Conservation (phyloP, 2,113 vertebrate species). For the Talpa occidentalis region DNA sequence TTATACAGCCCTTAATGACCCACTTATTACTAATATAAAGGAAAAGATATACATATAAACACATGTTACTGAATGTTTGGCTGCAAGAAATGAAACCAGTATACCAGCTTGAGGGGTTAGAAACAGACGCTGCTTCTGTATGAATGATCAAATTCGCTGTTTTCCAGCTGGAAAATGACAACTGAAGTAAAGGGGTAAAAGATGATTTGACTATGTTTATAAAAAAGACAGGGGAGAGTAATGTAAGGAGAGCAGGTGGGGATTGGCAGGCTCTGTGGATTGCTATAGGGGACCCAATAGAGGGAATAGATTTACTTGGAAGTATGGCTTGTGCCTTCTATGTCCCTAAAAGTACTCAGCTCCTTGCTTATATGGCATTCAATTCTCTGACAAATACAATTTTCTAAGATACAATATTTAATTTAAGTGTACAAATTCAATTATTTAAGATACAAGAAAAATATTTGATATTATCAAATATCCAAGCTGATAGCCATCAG, state of each 20-base stretch:
- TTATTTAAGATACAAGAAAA: neutral
- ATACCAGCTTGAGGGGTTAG: slow-evolving; percentile 74
- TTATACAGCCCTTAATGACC: slow-evolving; percentile 72
- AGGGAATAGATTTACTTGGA: slow-evolving; percentile 27
- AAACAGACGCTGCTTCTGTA: slow-evolving; percentile 74
- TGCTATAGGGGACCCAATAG: neutral
- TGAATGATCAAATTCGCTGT: slow-evolving; percentile 72
- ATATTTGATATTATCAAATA: neutral
- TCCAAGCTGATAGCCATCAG: neutral
- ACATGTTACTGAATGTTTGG: slow-evolving; percentile 72
- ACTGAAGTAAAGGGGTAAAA: slow-evolving; percentile 69
- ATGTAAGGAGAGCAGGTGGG: slow-evolving; percentile 56
- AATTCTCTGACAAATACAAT: neutral
- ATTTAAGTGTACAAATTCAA: neutral
- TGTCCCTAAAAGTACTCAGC: neutral
- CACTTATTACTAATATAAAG: slow-evolving; percentile 78
- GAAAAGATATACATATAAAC: slow-evolving; percentile 69
- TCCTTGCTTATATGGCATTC: neutral
- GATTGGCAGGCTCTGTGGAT: slow-evolving; percentile 23
- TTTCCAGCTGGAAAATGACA: slow-evolving; percentile 80
- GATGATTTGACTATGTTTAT: slow-evolving; percentile 67
- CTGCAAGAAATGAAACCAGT: slow-evolving; percentile 69
- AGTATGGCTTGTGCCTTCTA: slow-evolving; percentile 13
- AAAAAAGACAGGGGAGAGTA: slow-evolving; percentile 20
- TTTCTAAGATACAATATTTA: neutral